Evolutionary conservation across 2,797 vertebrate species (phyloP), one percentile per base, ranked within the genome.

Genomic region (Adelosebastes latens): DNA sequence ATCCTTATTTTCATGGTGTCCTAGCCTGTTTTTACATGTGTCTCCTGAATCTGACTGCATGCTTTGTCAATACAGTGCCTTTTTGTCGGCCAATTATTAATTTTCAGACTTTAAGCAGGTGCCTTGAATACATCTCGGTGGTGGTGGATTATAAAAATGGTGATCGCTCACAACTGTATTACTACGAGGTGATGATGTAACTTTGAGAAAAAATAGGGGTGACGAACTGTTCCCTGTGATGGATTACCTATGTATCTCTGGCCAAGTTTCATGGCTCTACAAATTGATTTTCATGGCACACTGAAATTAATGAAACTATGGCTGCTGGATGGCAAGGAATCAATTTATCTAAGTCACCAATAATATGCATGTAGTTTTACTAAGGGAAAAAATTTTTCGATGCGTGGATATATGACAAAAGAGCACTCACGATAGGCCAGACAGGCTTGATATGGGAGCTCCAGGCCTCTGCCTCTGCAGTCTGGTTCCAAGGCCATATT

Each of bases 401-500:
- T 8, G 5, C 2, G 9, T 64, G 6, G 39, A 53, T n/a, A 20
- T 4, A 63, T 60, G 29, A 20, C 8, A 55, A 65, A 32, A 34
- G 2, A 69, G 2, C 52, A 99, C 99, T 99, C 93, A 99, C 99
- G 97, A 97, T 78, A 99, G 97, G 78, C 98, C 98, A 4, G 98
- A 95, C 60, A 99, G 96, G 63, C 95, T 96, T 80, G 97, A 97
- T 90, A 99, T 96, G 22, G 99, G 97, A 20, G 97, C 96, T 79
- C 98, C 99, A 18, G 98, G 88, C 88, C 98, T 96, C 94, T 99
- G 98, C 79, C 97, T 96, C 86, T 99, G 99, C 56, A 99, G 97
- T 71, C 99, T 96, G 55, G 98, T 99, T 85, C 98, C 98, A 79
- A 99, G 96, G 72, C 98, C 97, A 0, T 99, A 99, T 86, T 99